Evolutionary conservation across 2,888 invertebrate genomes (phyloP).

Genomic region (Hirudinaria manillensis): DNA sequence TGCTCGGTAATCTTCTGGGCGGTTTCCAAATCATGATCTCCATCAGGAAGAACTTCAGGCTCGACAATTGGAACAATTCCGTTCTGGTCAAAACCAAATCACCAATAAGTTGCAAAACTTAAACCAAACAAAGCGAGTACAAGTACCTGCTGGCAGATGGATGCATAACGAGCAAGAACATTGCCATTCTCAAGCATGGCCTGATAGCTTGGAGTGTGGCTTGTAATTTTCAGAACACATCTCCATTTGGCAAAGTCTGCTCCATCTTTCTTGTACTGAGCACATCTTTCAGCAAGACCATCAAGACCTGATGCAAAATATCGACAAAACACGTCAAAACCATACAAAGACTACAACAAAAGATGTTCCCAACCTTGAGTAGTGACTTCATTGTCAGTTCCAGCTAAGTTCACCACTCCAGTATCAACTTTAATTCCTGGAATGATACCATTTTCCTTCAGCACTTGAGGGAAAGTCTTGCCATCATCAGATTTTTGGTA

Average conservation of each 20-base stretch:
- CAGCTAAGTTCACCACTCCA: constrained; percentile 87
- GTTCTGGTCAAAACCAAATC: constrained; percentile 58
- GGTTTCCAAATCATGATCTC: constrained; percentile 86
- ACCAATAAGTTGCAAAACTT: neutral
- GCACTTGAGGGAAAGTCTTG: constrained; percentile 47
- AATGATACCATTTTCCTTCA: constrained; percentile 50
- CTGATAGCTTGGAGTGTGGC: constrained; percentile 50
- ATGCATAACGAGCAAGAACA: constrained; percentile 51
- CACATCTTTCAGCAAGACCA: constrained; percentile 46
- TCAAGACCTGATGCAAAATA: constrained; percentile 42
- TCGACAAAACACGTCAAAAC: neutral
- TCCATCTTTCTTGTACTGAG: constrained; percentile 55
- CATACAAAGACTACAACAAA: neutral
- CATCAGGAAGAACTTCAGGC: constrained; percentile 95
- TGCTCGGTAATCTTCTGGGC: constrained; percentile 91
- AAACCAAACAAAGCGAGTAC: neutral
- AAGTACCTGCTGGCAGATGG: constrained; percentile 45
- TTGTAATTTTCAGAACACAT: constrained; percentile 54
- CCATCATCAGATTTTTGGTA: constrained; percentile 84
- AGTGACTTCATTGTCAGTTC: constrained; percentile 88
- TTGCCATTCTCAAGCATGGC: constrained; percentile 54
- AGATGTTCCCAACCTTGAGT: constrained; percentile 72
- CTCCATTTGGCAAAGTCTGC: constrained; percentile 56
- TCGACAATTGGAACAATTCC: constrained; percentile 98
- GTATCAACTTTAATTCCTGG: constrained; percentile 70